phyloP scores from a whole-genome alignment of 2,113 vertebrate species.

The Hemiscyllium ocellatum region DNA sequence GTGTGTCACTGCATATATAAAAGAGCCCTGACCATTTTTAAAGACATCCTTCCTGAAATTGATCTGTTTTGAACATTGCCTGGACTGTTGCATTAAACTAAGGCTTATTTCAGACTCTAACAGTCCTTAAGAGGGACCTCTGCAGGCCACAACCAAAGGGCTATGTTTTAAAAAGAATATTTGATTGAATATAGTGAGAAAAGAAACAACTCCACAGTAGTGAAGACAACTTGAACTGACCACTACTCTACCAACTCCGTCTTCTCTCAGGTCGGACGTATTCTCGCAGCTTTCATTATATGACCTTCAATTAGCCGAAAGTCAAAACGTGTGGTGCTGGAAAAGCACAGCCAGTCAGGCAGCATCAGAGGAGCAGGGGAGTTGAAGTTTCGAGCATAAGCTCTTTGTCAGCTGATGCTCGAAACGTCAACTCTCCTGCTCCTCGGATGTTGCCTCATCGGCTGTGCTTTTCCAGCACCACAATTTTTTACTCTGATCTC shows the following conservation, averaged over 20 bases:
- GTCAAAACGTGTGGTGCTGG: too few relatives aligned
- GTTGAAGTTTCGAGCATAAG: too few relatives aligned
- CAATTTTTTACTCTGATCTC: too few relatives aligned
- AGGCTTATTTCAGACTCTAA: background rate
- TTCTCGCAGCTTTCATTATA: background rate
- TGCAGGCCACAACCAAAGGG: background rate
- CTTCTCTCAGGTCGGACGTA: background rate
- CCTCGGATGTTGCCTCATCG: too few relatives aligned
- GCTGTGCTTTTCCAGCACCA: too few relatives aligned
- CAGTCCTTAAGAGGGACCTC: background rate
- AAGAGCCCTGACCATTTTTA: background rate
- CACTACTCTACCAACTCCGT: background rate
- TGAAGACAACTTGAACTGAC: background rate
- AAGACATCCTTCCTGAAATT: background rate
- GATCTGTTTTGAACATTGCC: background rate
- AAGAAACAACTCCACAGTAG: background rate
- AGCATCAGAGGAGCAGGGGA: too few relatives aligned
- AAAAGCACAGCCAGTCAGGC: too few relatives aligned
- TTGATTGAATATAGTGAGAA: background rate
- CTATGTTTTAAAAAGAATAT: background rate
- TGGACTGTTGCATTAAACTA: background rate
- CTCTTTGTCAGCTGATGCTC: too few relatives aligned
- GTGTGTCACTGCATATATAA: background rate
- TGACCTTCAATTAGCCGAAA: background rate
- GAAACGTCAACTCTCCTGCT: too few relatives aligned